Base-by-base conservation (phyloP, 2,113 vertebrate genomes). In the Eonycteris spelaea region DNA sequence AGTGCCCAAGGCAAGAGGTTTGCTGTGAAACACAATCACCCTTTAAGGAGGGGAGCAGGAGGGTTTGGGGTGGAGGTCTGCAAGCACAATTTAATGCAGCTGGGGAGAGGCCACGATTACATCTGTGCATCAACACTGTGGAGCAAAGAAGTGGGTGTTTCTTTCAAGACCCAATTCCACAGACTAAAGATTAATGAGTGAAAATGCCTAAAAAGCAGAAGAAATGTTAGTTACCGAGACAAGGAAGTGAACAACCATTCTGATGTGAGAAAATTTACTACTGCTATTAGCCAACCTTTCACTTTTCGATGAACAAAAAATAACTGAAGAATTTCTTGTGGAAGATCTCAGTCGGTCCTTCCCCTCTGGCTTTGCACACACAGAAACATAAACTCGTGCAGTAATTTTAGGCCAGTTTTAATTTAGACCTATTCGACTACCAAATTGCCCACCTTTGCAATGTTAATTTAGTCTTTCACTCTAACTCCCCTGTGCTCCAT, bases 381-480 rank as follows among this genome's bases (percentile, higher is more conserved):
- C 61, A 82, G 93, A 88, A 67, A 74, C 55, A 80, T 18, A 73
- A 82, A 94, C 82, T 85, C n/a, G 14, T 3, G 55, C 74, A 98
- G 98, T 96, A 98, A 98, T 98, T 98, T 98, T 95, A 97, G 98
- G 97, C 97, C 98, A 98, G 63, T 92, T 98, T 98, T 98, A 98
- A 98, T 98, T 98, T 91, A 97, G 97, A 96, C 92, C 95, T 95
- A 94, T 97, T 97, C 65, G 30, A 96, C 95, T 95, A 98, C 97
- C 93, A 97, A 97, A 95, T 92, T 96, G 97, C 95, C 97, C 98
- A 98, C 97, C 97, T 97, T 95, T 97, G 96, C 98, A 97, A 97
- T 97, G 98, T 98, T 98, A 98, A 98, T 98, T 98, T 98, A 98
- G 98, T 98, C 98, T 98, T 96, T 98, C 87, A 97, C 97, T 98